These are phyloP conservation scores for Trididemnum nubilum DNA, from an alignment of 23 tunicate genomes.

Conservation along the genomic window DNA sequence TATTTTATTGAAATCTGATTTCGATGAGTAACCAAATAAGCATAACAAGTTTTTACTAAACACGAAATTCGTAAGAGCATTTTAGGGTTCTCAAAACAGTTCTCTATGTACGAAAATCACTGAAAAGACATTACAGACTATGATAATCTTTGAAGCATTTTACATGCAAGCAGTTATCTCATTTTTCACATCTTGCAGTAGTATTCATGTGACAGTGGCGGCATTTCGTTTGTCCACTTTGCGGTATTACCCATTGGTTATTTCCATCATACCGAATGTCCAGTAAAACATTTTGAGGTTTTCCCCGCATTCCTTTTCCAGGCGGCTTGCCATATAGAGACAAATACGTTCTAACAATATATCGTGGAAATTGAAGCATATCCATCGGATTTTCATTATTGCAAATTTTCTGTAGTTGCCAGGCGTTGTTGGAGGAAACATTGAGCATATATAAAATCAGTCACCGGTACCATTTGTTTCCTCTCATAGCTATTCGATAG, in stretches of 20 bases:
- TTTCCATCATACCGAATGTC: not conserved
- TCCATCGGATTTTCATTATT: not conserved
- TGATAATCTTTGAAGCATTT: not conserved
- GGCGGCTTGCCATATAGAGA: conserved; percentile 1
- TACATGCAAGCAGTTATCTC: not conserved
- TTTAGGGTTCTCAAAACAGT: not conserved
- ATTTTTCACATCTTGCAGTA: not conserved
- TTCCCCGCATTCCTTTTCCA: conserved; percentile 9
- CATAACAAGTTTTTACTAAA: not conserved
- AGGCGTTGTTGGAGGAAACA: conserved; percentile 4
- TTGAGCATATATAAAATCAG: conserved; percentile 4
- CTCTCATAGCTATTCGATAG: conserved; percentile 7
- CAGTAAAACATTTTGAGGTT: conserved; percentile 4
- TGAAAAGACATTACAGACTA: not conserved
- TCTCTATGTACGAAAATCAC: not conserved
- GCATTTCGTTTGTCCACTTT: not conserved
- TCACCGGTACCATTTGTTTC: not conserved
- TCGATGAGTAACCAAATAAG: not conserved
- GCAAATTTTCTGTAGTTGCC: conserved; percentile 19
- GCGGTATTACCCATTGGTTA: not conserved
- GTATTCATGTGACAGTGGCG: not conserved
- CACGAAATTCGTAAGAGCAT: not conserved
- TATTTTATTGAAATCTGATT: not conserved
- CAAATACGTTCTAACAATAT: no score
- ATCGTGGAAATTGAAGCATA: not conserved